A percentile compares a stretch with the other conserved stretches of the same genome.
phyloP scores from a whole-genome alignment of 2,888 invertebrate species.

The Phengaris alcon region DNA sequence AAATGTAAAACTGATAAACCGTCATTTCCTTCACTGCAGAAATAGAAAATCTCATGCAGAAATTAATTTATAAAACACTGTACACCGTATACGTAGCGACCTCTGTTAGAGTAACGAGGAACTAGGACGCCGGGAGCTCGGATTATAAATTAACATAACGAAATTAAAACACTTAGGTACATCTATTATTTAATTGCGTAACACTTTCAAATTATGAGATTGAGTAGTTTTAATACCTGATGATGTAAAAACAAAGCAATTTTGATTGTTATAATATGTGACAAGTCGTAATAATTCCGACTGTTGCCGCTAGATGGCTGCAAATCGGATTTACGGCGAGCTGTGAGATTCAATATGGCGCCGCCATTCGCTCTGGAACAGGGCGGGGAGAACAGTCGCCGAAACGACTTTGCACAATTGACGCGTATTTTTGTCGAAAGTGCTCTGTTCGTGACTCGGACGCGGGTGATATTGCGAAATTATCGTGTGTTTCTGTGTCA shows the following conservation, averaged over 20 bases:
- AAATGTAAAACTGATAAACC: neutral
- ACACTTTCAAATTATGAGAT: neutral
- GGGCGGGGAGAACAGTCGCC: slow-evolving; percentile 78
- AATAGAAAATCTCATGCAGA: slow-evolving; percentile 1
- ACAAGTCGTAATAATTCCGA: slow-evolving; percentile 44
- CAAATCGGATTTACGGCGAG: slow-evolving; percentile 54
- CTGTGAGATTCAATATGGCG: slow-evolving; percentile 75
- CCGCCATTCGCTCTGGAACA: slow-evolving; percentile 75
- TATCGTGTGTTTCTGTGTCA: slow-evolving; percentile 71
- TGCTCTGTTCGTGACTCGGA: slow-evolving; percentile 71
- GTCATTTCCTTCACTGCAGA: neutral
- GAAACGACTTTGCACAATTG: slow-evolving; percentile 73
- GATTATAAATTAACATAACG: neutral
- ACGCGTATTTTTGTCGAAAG: slow-evolving; percentile 75
- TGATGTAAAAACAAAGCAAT: neutral
- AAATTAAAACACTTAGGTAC: neutral
- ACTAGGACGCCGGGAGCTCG: neutral
- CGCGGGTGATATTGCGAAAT: slow-evolving; percentile 74
- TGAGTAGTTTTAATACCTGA: neutral
- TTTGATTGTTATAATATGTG: neutral
- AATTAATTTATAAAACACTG: neutral
- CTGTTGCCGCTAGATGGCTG: slow-evolving; percentile 61
- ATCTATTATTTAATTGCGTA: neutral
- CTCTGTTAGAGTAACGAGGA: neutral
- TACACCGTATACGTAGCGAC: slow-evolving; percentile 17